phyloP scores from a whole-genome alignment of 2,113 vertebrate species.

The Tinamus guttatus region DNA sequence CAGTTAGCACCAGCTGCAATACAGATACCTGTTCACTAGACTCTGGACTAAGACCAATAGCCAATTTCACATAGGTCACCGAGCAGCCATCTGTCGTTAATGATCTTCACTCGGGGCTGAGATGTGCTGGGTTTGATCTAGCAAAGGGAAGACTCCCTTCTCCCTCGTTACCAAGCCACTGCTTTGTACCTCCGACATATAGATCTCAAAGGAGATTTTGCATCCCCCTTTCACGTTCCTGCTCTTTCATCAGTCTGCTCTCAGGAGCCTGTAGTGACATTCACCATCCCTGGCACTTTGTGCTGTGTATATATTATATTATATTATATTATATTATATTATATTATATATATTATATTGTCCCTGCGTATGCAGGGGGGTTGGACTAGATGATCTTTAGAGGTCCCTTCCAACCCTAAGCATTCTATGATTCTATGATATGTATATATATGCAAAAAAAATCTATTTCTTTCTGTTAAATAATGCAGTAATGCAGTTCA shows the following conservation, averaged over 20 bases:
- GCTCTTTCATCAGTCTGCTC: neutral
- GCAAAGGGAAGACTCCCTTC: neutral
- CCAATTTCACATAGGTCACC: neutral
- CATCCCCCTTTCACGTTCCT: neutral
- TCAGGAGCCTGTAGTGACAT: neutral
- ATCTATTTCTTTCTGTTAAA: neutral
- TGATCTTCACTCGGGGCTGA: neutral
- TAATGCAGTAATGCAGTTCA: neutral
- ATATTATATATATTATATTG: too few species aligned
- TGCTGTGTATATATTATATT: too few species aligned
- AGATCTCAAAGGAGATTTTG: neutral
- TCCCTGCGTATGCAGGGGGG: too few species aligned
- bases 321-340: too few species aligned
- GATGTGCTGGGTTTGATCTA: neutral
- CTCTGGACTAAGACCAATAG: neutral
- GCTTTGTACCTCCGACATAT: neutral
- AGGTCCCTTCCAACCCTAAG: too few species aligned
- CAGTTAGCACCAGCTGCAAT: neutral
- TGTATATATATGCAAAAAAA: too few species aligned
- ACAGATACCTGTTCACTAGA: neutral
- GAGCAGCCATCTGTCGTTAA: slow-evolving; percentile 4
- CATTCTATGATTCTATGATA: too few species aligned
- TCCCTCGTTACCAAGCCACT: neutral
- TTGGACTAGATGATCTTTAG: too few species aligned
- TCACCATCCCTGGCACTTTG: neutral